Base-by-base conservation (phyloP, 1,140 invertebrate species). In the Drosophila seguyi region DNA sequence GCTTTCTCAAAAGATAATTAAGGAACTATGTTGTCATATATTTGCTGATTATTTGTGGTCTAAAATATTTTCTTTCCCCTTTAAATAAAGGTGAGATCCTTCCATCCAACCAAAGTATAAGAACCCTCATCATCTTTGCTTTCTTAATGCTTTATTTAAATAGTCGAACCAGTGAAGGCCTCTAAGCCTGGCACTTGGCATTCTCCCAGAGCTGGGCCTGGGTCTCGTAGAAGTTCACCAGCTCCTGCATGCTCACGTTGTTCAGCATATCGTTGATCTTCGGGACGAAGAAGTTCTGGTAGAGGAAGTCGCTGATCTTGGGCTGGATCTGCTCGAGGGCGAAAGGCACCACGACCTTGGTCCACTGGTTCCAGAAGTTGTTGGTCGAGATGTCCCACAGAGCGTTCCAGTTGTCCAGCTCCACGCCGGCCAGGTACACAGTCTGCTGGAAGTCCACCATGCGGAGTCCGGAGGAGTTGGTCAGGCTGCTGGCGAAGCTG, bases 351-450 rank as follows among this genome's bases (percentile, higher is more conserved):
- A 65, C 16, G 6, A 71, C 41, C 50, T 71, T 42, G 3, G 41
- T 45, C 5, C 10, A 57, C 2, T 44, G n/a, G 29, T 91, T 86
- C 25, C 44, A 55, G 20, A 84, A 84, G 25, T 84, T 75, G 69
- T 91, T 91, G 41, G 38, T 38, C 0, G 88, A 61, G 52, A 87
- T 81, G 47, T 68, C 63, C 86, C 68, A 79, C 34, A 90, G 36
- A 1, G 62, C 48, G 50, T 91, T 86, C 88, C 88, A 87, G 68
- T 84, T 91, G 31, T 91, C 69, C 3, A 74, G 38, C 8, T 53
- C 53, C 0, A 75, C 52, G 22, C 76, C 75, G 3, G 65, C 80
- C 58, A 91, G 13, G 20, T 74, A 91, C 31, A 91, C 68, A 4
- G 79, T 52, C 45, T 79, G 52, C 48, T 81, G 52, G n/a, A n/a